These are phyloP conservation scores for Meloidogyne chitwoodi DNA, from an alignment of 1,140 invertebrate genomes.

Conservation along the genomic window DNA sequence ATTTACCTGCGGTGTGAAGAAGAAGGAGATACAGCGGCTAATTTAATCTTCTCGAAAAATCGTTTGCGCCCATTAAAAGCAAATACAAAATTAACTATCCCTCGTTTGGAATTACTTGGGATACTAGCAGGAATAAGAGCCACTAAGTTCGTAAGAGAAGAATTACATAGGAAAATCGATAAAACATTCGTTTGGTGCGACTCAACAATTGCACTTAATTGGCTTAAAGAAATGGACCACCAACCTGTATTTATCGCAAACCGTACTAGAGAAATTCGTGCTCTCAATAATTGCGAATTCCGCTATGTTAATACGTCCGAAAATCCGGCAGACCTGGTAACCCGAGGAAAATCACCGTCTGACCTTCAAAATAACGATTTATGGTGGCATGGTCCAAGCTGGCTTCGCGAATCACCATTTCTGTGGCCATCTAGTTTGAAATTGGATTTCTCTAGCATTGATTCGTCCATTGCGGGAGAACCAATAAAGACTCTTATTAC, in stretches of 20 bases:
- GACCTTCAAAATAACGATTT: background rate
- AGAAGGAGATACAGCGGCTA: background rate
- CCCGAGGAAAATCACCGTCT: background rate
- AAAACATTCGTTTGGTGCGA: background rate
- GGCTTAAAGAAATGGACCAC: background rate
- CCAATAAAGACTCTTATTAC: background rate
- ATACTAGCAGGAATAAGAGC: background rate
- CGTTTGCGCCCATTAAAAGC: background rate
- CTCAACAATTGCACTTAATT: background rate
- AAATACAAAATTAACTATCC: background rate
- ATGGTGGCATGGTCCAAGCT: constrained; percentile 8
- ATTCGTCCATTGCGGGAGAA: background rate
- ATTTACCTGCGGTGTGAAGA: background rate
- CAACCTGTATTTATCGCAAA: background rate
- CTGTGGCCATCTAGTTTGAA: background rate
- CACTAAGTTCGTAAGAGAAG: background rate
- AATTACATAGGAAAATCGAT: background rate
- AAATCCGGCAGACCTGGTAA: background rate
- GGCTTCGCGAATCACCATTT: background rate
- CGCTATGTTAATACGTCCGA: background rate
- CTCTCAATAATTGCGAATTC: background rate
- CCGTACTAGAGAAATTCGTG: background rate
- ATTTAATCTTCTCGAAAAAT: background rate
- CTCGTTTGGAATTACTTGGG: background rate
- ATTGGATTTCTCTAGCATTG: background rate